Evolutionary conservation across 2,113 vertebrate genomes (phyloP), one percentile per base, ranked within the genome.

Genomic region (Misgurnus anguillicaudatus): DNA sequence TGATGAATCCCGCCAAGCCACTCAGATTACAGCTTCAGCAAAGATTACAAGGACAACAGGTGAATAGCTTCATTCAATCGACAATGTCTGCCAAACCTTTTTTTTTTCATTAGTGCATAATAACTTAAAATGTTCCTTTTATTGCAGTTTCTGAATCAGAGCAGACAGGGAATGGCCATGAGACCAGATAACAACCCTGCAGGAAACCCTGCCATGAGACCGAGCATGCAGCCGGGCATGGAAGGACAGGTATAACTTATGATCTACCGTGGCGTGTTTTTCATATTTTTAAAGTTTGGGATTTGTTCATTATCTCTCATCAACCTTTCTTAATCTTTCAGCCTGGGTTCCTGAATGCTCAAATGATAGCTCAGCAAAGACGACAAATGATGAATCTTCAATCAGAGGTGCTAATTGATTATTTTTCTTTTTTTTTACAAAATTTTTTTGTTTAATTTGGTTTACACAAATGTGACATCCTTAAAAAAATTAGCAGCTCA

Each of bases 21-120:
- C 93, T 98, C 17, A 87, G 96, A 75, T 92, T 97, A 88, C 98
- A 99, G 83, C 95, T 99, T 39, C 96, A 98, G 90, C 97, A 98
- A 89, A 93, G 98, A 85, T 92, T 99, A 13, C 98, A 99, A 87
- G 96, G 96, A 70, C 97, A 96, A 84, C 98, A 99, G 96, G 98
- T 98, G 88, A 91, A 13, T 24, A 6, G 6, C 2, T 1, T 9
- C 7, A 4, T 17, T 13, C 21, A 31, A 62, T 57, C 13, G 14
- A 51, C 14, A 51, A 51, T 48, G 13, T 39, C 16, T 16, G 13
- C 13, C 6, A 4, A 9, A n/a, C 39, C 24, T 31, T 31, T 31
- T 31, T 31, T 31, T 31, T 31, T 24, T 31, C 24, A 3, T 31
- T 31, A 31, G 2, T 31, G 24, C 24, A 31, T 31, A 31, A 31